Evolutionary conservation across 2,888 invertebrate species (phyloP).

Genomic region (Pristionchus fissidentatus): DNA sequence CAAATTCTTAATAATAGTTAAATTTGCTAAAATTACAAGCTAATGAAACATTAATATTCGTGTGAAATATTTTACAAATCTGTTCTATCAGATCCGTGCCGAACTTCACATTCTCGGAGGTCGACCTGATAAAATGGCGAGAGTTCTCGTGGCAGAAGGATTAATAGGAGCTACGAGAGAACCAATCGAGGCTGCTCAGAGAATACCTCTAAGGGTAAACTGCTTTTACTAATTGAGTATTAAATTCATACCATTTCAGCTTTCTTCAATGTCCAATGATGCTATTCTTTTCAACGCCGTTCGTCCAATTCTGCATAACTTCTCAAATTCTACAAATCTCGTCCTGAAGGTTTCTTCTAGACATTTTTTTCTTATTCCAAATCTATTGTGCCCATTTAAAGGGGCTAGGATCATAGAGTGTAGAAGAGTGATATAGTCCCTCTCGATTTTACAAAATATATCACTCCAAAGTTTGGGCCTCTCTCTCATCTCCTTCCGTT

Average conservation of each 20-base stretch:
- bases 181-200: background rate
- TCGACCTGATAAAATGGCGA: constrained; percentile 5
- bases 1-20: background rate
- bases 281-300: constrained; percentile 24
- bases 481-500: background rate
- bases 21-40: too few relatives aligned
- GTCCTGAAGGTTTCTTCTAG: constrained; percentile 5
- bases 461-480: too few relatives aligned
- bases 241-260: background rate
- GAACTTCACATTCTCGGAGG: constrained; percentile 22
- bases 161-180: background rate
- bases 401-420: too few relatives aligned
- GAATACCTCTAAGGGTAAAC: constrained; percentile 11
- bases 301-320: constrained; percentile 30
- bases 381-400: too few relatives aligned
- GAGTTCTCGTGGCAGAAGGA: background rate
- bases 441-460: too few relatives aligned
- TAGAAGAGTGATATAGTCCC: too few relatives aligned
- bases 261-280: background rate
- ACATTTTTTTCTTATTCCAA: background rate
- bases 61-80: too few relatives aligned
- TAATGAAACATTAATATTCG: too few relatives aligned
- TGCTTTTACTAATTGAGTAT: background rate
- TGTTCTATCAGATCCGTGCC: constrained; percentile 1
- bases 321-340: constrained; percentile 33